Percentiles rank a stretch among this genome's conserved stretches.
These are phyloP conservation scores for Uloborus plumipes DNA, from an alignment of 2,888 invertebrate genomes.

Conservation along the genomic window DNA sequence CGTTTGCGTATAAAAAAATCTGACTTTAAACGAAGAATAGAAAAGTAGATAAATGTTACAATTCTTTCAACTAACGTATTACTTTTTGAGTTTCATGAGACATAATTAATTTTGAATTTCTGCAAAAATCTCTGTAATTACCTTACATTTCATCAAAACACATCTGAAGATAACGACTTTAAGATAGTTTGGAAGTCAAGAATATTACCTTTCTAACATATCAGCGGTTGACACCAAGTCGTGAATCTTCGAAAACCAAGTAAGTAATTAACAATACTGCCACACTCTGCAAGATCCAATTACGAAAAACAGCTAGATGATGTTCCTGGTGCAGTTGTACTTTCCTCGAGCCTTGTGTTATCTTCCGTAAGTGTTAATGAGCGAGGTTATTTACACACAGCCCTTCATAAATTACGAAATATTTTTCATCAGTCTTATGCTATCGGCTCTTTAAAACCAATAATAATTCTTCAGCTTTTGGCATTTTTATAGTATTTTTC, in stretches of 20 bases:
- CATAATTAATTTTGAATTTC: too few species aligned
- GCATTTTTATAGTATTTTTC: slow-evolving; percentile 29
- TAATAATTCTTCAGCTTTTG: slow-evolving; percentile 28
- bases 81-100: too few species aligned
- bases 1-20: too few species aligned
- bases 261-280: background rate
- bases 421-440: slow-evolving; percentile 15
- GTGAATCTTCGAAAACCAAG: background rate
- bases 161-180: too few species aligned
- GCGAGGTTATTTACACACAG: slow-evolving; percentile 8
- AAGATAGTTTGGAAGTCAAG: too few species aligned
- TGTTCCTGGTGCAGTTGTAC: slow-evolving; percentile 5
- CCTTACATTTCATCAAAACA: too few species aligned
- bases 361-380: slow-evolving; percentile 17
- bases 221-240: too few species aligned
- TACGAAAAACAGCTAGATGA: background rate
- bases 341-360: background rate
- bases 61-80: too few species aligned
- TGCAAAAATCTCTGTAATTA: too few species aligned
- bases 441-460: slow-evolving; percentile 17
- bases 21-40: too few species aligned
- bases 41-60: too few species aligned
- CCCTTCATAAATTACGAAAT: slow-evolving; percentile 13
- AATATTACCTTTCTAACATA: too few species aligned
- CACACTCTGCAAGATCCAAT: background rate